Percentiles rank a stretch among this genome's conserved stretches.
Conservation (phyloP, 2,888 invertebrate species). For the Lasioglossum oenotherae region DNA sequence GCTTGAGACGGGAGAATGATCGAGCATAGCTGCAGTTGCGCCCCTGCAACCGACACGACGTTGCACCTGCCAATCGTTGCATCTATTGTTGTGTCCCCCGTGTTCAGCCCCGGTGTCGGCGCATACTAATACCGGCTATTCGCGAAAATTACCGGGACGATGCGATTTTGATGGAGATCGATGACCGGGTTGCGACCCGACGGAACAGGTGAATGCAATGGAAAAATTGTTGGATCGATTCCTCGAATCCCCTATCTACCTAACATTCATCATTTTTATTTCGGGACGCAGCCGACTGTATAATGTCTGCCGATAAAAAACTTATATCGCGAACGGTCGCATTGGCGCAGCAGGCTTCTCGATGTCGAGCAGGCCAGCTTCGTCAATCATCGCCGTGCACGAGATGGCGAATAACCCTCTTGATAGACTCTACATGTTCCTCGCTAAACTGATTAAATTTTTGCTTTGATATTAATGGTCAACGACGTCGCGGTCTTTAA, state of each 20-base stretch:
- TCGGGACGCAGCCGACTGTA: neutral
- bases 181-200: conserved; percentile 19
- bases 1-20: conserved; percentile 69
- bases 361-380: neutral
- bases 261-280: neutral
- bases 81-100: conserved; percentile 49
- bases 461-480: neutral
- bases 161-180: conserved; percentile 57
- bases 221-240: neutral
- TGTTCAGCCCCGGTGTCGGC: conserved; percentile 28
- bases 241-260: neutral
- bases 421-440: neutral
- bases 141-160: conserved; percentile 49
- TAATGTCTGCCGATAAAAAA: neutral
- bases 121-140: conserved; percentile 41
- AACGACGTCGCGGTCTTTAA: neutral
- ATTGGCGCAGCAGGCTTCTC: neutral
- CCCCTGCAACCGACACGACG: conserved; percentile 54
- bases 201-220: neutral
- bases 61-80: conserved; percentile 61
- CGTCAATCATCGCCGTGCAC: neutral
- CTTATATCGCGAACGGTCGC: neutral
- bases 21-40: conserved; percentile 59
- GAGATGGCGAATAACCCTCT: neutral
- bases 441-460: too few species aligned